These are phyloP conservation scores for Dolichomitus sp. DNA, from an alignment of 2,888 invertebrate species.

Conservation along the genomic window DNA sequence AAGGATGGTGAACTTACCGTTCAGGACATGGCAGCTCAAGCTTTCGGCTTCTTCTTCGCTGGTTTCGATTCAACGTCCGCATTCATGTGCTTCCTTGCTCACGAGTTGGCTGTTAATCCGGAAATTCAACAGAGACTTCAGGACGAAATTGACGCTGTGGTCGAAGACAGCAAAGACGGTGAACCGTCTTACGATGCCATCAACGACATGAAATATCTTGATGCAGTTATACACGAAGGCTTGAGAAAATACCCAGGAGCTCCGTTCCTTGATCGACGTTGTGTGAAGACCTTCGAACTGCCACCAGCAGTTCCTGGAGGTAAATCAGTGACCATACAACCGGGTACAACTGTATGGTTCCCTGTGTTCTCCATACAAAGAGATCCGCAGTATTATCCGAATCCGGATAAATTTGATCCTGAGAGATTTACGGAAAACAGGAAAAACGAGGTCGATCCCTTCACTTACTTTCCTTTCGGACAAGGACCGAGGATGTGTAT, in stretches of 20 bases:
- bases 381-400: conserved; percentile 82
- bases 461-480: conserved; percentile 83
- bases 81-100: conserved; percentile 75
- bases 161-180: conserved; percentile 75
- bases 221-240: conserved; percentile 86
- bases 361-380: conserved; percentile 81
- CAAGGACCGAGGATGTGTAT: conserved; percentile 83
- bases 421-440: conserved; percentile 83
- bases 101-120: conserved; percentile 81
- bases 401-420: conserved; percentile 84
- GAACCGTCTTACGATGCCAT: conserved; percentile 84
- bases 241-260: conserved; percentile 78
- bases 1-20: conserved; percentile 61
- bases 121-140: conserved; percentile 86
- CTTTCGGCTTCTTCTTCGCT: conserved; percentile 81
- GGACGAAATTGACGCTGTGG: conserved; percentile 76
- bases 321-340: conserved; percentile 76
- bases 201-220: conserved; percentile 87
- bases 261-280: conserved; percentile 77
- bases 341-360: conserved; percentile 77
- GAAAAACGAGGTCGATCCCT: conserved; percentile 72
- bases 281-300: conserved; percentile 75
- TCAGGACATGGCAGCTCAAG: conserved; percentile 86
- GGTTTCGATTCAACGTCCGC: conserved; percentile 79
- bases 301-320: conserved; percentile 76